A percentile compares a stretch with the other conserved stretches of the same genome.
phyloP scores from a whole-genome alignment of 2,888 invertebrate genomes.

The Pammene fasciana region DNA sequence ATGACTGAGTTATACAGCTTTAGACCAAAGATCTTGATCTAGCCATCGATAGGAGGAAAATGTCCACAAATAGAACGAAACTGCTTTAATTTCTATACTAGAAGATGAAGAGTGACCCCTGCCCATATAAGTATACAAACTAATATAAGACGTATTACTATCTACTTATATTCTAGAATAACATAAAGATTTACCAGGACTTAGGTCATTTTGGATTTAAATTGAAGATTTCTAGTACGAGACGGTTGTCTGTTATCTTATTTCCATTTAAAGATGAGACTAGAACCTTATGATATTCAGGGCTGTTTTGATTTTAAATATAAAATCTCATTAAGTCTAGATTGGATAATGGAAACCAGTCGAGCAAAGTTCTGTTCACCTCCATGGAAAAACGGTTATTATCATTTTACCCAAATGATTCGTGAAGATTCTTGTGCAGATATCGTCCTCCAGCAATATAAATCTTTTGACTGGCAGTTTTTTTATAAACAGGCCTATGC shows the following conservation, averaged over 20 bases:
- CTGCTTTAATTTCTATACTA: conserved; percentile 24
- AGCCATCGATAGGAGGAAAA: conserved; percentile 18
- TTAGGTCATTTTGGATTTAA: conserved; percentile 1
- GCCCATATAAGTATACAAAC: not conserved
- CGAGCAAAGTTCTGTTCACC: no score
- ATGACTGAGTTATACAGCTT: conserved; percentile 27
- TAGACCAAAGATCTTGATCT: conserved; percentile 23
- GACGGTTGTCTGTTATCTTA: conserved; percentile 13
- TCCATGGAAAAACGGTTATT: no score
- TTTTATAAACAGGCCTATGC: no score
- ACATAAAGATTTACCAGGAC: not conserved
- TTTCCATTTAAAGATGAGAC: conserved; percentile 26
- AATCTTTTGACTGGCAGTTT: no score
- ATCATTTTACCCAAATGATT: no score
- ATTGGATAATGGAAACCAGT: not conserved
- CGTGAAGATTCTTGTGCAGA: no score
- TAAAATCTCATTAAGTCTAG: not conserved
- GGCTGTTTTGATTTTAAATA: conserved; percentile 10
- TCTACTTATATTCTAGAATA: not conserved
- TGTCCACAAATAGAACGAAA: conserved; percentile 20
- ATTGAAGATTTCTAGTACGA: not conserved
- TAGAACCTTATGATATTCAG: conserved; percentile 6
- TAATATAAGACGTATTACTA: not conserved
- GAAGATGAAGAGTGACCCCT: conserved; percentile 1
- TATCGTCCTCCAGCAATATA: no score